Conservation (phyloP, 2,797 vertebrate species). For the Sebastes trivittatus region DNA sequence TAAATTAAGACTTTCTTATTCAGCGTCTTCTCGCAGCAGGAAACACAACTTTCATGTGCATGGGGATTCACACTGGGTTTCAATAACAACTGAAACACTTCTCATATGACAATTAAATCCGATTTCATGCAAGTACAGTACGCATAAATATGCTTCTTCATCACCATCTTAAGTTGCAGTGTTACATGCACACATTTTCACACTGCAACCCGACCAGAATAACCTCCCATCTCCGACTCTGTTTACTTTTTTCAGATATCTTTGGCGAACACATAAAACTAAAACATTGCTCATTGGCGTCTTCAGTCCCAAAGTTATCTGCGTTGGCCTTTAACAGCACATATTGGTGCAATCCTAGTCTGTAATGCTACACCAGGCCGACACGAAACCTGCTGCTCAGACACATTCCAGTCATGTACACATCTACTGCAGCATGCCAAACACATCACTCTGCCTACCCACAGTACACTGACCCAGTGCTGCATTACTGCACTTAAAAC, state of each 20-base stretch:
- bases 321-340: conserved; percentile 48
- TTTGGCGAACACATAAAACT: conserved; percentile 10
- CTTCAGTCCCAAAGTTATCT: conserved; percentile 55
- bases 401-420: conserved; percentile 71
- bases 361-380: conserved; percentile 60
- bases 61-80: neutral
- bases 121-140: neutral
- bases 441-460: conserved; percentile 46
- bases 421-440: conserved; percentile 61
- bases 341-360: conserved; percentile 31
- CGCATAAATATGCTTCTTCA: neutral
- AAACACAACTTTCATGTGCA: neutral
- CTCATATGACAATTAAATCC: neutral
- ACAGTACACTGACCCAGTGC: conserved; percentile 51
- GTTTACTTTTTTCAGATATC: conserved; percentile 13
- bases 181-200: neutral
- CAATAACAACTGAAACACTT: neutral
- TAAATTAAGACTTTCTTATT: neutral
- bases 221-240: neutral
- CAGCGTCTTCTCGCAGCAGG: neutral
- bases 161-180: neutral
- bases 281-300: conserved; percentile 33
- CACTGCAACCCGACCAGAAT: neutral
- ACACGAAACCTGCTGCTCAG: conserved; percentile 52
- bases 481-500: conserved; percentile 52